These are phyloP conservation scores for Danio jaintianensis DNA, from an alignment of 2,797 vertebrate species.

Conservation along the genomic window DNA sequence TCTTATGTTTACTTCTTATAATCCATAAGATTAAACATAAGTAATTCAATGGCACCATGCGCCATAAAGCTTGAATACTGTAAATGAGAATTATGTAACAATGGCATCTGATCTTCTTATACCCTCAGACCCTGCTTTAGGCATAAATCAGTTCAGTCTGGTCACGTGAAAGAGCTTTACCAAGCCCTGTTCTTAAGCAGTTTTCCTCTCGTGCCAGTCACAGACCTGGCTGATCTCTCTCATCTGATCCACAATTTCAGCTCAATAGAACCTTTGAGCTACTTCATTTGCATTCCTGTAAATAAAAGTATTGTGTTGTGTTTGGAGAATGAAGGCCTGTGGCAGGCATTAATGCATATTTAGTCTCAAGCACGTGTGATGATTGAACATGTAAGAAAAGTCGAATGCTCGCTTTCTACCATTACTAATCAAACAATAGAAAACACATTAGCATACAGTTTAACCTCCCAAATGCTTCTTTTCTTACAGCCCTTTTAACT, in stretches of 20 bases:
- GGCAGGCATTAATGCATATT: background rate
- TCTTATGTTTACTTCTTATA: conserved; percentile 11
- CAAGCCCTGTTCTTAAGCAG: conserved; percentile 6
- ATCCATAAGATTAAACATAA: conserved; percentile 29
- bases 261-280: conserved; percentile 28
- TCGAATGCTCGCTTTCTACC: background rate
- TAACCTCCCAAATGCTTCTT: background rate
- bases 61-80: conserved; percentile 2
- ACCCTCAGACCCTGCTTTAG: conserved; percentile 23
- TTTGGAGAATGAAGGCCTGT: background rate
- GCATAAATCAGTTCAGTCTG: conserved; percentile 15
- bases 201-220: conserved; percentile 16
- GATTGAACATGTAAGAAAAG: conserved; percentile 1
- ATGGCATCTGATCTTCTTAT: conserved; percentile 40
- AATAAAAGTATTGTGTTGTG: background rate
- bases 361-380: conserved; percentile 4
- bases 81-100: conserved; percentile 38
- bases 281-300: conserved; percentile 4
- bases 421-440: conserved; percentile 2
- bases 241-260: conserved; percentile 24
- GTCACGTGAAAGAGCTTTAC: conserved; percentile 31
- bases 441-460: conserved; percentile 12
- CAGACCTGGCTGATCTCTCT: conserved; percentile 10
- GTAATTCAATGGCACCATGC: conserved; percentile 22
- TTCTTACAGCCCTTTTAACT: conserved; percentile 18